A percentile compares a stretch with the other conserved stretches of the same genome.
phyloP scores from a whole-genome alignment of 2,888 invertebrate genomes.

The Phorcus lineatus region DNA sequence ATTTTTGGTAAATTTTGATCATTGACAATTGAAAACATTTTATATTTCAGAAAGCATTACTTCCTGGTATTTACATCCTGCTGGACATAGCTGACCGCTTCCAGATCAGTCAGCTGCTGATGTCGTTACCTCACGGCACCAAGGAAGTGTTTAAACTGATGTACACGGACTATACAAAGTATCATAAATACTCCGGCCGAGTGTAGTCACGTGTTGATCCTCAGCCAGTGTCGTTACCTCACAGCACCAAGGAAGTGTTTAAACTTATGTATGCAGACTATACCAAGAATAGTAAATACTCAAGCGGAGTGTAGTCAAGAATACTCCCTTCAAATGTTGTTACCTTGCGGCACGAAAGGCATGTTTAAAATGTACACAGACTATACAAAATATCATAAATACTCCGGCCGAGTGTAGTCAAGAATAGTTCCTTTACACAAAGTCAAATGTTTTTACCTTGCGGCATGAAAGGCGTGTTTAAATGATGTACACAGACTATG shows the following conservation, averaged over 20 bases:
- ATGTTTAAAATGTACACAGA: conserved; percentile 60
- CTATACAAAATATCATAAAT: conserved; percentile 60
- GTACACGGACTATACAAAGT: conserved; percentile 57
- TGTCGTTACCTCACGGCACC: conserved; percentile 53
- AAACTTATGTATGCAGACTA: too few species aligned
- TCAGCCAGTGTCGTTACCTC: too few species aligned
- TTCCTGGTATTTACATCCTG: conserved; percentile 56
- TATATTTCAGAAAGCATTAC: conserved; percentile 55
- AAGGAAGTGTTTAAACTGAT: conserved; percentile 58
- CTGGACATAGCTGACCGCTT: conserved; percentile 62
- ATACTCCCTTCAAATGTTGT: conserved; percentile 56
- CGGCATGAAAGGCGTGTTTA: too few species aligned
- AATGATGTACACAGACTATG: too few species aligned
- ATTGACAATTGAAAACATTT: too few species aligned
- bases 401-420: conserved; percentile 56
- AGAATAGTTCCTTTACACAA: too few species aligned
- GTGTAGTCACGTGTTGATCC: conserved; percentile 39
- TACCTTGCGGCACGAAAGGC: conserved; percentile 54
- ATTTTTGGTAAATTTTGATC: too few species aligned
- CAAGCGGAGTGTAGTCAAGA: too few species aligned
- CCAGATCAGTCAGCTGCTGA: conserved; percentile 53
- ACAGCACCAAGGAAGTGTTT: too few species aligned
- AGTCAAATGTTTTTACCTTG: too few species aligned
- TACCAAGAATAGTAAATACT: too few species aligned
- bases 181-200: conserved; percentile 61